Base-by-base conservation (phyloP, 2,113 vertebrate species). In the Hyla sarda region DNA sequence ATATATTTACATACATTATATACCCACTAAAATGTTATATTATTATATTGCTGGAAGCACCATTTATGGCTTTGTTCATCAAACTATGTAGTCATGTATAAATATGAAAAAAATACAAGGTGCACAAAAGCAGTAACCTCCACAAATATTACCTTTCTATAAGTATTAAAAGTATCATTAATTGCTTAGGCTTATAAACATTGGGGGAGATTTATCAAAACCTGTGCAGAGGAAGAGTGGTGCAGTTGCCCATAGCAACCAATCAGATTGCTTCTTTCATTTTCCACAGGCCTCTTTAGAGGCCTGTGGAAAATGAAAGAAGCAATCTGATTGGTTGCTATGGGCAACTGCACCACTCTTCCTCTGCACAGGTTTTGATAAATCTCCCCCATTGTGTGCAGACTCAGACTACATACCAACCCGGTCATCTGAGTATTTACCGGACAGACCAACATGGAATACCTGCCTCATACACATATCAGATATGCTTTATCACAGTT, bases 61-160 rank as follows among this genome's bases (percentile, higher is more conserved):
- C 23, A 75, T 16, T 28, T 75, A 75, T 75, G 41, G 72, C 72
- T 75, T 74, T 47, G 47, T 74, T 74, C 13, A 48, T 13, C 72
- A 48, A 41, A 48, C 37, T 75, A 75, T 48, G 45, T 1, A 75
- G 45, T 69, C 17, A 37, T 69, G 65, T 21, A 69, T 69, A 37
- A 69, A 69, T 69, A 19, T 69, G 17, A 32, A 17, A 69, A 69
- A 56, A 34, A 69, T 69, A 25, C 65, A 69, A 69, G 17, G 8
- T 69, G 30, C 16, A 65, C 62, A 30, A 30, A 65, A 1, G 5
- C 25, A 30, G 12, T 30, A 23, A 32, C 2, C 5, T 69, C 1
- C 16, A 32, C 21, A 17, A 34, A 16, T 32, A 12, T 69, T 34
- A 19, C 8, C 65, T 69, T 69, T 37, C 32, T 17, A 67, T 67